Evolutionary conservation across 2,888 invertebrate species (phyloP).

Genomic region (Heliconius ismenius): DNA sequence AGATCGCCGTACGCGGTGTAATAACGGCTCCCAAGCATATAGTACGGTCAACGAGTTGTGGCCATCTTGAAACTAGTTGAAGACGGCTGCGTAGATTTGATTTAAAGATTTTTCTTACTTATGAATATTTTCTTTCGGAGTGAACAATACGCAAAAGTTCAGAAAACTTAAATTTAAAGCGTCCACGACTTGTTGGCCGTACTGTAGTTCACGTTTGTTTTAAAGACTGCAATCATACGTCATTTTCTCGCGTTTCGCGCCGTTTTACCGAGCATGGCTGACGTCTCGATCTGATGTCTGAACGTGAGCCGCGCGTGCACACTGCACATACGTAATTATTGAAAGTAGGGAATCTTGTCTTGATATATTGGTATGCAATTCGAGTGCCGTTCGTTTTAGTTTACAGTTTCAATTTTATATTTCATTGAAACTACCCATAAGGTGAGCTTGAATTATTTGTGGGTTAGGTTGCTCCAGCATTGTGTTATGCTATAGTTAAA

Average conservation of each 20-base stretch:
- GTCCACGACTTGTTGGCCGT: no score
- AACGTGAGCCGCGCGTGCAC: slow-evolving; percentile 49
- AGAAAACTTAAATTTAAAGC: no score
- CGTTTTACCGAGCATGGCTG: slow-evolving; percentile 62
- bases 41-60: no score
- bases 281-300: slow-evolving; percentile 54
- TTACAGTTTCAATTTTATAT: slow-evolving; percentile 19
- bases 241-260: slow-evolving; percentile 70
- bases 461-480: not conserved
- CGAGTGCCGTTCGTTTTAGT: slow-evolving; percentile 46
- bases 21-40: slow-evolving; percentile 53
- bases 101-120: no score
- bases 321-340: slow-evolving; percentile 56
- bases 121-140: no score
- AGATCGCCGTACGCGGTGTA: slow-evolving; percentile 52
- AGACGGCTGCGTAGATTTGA: no score
- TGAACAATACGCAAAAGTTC: no score
- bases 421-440: not conserved
- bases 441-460: not conserved
- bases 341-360: slow-evolving; percentile 57
- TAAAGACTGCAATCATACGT: slow-evolving; percentile 71
- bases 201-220: slow-evolving; percentile 62
- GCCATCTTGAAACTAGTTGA: no score
- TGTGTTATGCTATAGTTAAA: not conserved
- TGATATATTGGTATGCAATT: slow-evolving; percentile 45